Evolutionary conservation across 2,797 vertebrate species (phyloP).

Genomic region (Cyclura pinguis): DNA sequence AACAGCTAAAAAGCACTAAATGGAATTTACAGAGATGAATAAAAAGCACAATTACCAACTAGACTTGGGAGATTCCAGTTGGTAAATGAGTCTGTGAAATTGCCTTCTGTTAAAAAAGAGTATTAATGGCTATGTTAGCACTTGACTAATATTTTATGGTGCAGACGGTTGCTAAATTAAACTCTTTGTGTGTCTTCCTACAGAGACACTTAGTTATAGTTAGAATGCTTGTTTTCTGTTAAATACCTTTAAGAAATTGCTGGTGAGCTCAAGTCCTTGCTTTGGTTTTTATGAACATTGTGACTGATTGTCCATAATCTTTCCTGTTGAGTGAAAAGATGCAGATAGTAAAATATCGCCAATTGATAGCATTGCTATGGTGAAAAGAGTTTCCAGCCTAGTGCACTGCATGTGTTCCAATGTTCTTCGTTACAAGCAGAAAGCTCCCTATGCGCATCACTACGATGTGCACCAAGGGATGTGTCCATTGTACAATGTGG

Average conservation of each 20-base stretch:
- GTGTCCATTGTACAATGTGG: not conserved
- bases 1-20: slow-evolving; percentile 76
- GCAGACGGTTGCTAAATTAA: slow-evolving; percentile 71
- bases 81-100: slow-evolving; percentile 80
- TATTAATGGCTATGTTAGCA: slow-evolving; percentile 75
- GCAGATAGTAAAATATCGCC: not conserved
- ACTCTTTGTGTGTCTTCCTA: slow-evolving; percentile 57
- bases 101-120: slow-evolving; percentile 77
- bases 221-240: slow-evolving; percentile 45
- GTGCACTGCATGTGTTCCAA: not conserved
- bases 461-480: not conserved
- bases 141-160: slow-evolving; percentile 77
- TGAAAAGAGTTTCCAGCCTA: not conserved
- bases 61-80: slow-evolving; percentile 76
- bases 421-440: not conserved
- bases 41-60: slow-evolving; percentile 79
- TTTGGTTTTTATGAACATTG: slow-evolving; percentile 10
- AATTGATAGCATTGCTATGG: not conserved
- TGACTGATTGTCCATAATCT: not conserved
- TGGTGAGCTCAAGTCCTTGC: slow-evolving; percentile 55
- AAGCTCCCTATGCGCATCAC: not conserved
- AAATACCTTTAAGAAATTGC: slow-evolving; percentile 56
- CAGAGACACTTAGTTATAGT: slow-evolving; percentile 65
- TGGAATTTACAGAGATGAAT: slow-evolving; percentile 80
- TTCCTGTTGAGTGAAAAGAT: not conserved